Conservation (phyloP, 2,113 vertebrate species). For the Arizona elegans region DNA sequence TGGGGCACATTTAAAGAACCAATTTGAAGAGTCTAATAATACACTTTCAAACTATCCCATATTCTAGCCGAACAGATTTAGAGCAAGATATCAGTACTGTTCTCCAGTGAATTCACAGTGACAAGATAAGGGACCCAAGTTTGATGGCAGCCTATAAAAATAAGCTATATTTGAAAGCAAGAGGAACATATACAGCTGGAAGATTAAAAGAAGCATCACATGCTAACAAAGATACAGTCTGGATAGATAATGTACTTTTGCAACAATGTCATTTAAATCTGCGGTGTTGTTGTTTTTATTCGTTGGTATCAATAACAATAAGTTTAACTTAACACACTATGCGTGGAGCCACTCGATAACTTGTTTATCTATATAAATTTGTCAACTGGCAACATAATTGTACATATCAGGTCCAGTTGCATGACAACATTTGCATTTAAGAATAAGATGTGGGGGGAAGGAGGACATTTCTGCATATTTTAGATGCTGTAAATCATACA, state of each 20-base stretch:
- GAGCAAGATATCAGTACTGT: neutral
- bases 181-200: neutral
- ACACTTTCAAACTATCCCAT: fast-evolving
- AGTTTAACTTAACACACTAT: neutral
- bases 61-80: neutral
- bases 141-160: conserved; percentile 8
- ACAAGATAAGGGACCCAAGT: neutral
- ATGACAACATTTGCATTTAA: neutral
- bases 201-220: neutral
- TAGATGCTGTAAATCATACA: neutral
- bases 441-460: neutral
- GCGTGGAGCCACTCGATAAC: neutral
- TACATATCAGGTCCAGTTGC: neutral
- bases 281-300: neutral
- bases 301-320: neutral
- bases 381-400: neutral
- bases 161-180: neutral
- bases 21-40: neutral
- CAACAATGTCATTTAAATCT: neutral
- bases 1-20: neutral
- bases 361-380: neutral
- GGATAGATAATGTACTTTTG: neutral
- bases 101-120: neutral
- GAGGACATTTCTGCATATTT: neutral
- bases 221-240: neutral